Base-by-base conservation (phyloP, 1,140 invertebrate genomes). In the Charaxes varanes region DNA sequence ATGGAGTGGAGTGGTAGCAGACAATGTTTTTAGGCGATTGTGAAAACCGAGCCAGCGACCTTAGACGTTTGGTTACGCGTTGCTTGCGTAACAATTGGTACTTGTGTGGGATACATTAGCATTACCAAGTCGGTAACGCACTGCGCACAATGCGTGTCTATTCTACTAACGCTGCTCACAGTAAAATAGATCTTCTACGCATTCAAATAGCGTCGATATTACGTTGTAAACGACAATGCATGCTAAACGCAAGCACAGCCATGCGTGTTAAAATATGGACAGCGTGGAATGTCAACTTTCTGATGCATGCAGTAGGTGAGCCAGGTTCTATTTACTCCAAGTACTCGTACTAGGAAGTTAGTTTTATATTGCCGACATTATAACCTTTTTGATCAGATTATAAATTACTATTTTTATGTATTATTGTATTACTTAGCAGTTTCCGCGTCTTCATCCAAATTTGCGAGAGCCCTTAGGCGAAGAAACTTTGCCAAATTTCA, bases 41-140 rank as follows among this genome's bases (percentile, higher is more conserved):
- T 50, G 54, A 58, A 52, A 53, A 45, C 24, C 43, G 32, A 42
- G 27, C 15, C 35, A 38, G 26, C 53, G 42, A 51, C 42, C 53
- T 51, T 47, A 55, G 36, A 30, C 40, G 21, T 28, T 34, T 12
- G n/a, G 26, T 41, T 40, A 41, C 24, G 19, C 34, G 16, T 30
- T 8, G 23, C 6, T 59, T 59, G 44, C 41, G 46, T 45, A 59
- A 59, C 44, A 18, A 12, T 12, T 34, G 24, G 41, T 38, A 49
- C 24, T 21, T 31, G 46, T 55, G 51, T 45, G 53, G 44, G 37
- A 47, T 46, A 49, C 45, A 55, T 56, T 56, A 43, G 46, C 56
- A 55, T 60, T 60, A 44, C 44, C 45, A 52, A 52, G 23, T 19
- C 36, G 34, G 49, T 50, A 55, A 55, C 45, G 48, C 43, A 56